Percentiles rank a stretch among this genome's conserved stretches.
These are phyloP conservation scores for Trogon melanurus DNA, from an alignment of 2,113 vertebrate species.

Conservation along the genomic window DNA sequence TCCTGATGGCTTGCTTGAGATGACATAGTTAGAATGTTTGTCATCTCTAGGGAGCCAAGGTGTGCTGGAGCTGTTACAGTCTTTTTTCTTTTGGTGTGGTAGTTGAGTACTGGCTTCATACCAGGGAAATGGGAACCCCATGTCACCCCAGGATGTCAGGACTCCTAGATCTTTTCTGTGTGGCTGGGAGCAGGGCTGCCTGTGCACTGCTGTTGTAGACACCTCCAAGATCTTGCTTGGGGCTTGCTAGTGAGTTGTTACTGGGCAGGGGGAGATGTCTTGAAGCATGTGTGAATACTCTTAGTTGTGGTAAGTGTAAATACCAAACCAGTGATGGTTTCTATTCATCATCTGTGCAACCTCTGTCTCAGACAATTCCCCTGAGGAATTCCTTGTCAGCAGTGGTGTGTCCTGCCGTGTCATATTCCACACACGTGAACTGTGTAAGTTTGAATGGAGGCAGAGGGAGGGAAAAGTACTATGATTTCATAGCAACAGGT, in stretches of 20 bases:
- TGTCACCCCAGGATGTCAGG: neutral
- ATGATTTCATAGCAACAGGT: neutral
- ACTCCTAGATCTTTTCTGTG: neutral
- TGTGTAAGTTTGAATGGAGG: neutral
- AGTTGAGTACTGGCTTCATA: neutral
- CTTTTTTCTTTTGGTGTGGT: neutral
- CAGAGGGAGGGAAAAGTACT: neutral
- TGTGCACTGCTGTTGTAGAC: neutral
- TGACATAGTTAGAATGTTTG: neutral
- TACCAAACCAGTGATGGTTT: neutral
- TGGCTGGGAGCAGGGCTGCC: neutral
- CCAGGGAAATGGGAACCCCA: neutral
- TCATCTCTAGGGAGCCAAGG: neutral
- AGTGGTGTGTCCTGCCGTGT: neutral
- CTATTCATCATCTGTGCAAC: neutral
- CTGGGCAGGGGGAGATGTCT: neutral
- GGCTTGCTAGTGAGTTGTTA: neutral
- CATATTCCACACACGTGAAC: neutral
- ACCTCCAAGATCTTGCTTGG: fast-evolving
- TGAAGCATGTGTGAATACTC: neutral
- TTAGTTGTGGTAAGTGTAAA: neutral
- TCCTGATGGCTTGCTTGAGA: neutral
- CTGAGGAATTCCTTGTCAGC: neutral
- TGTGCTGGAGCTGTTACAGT: neutral
- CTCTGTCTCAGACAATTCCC: neutral